These are phyloP conservation scores for Lasioglossum figueresi DNA, from an alignment of 2,888 invertebrate genomes.

Conservation along the genomic window DNA sequence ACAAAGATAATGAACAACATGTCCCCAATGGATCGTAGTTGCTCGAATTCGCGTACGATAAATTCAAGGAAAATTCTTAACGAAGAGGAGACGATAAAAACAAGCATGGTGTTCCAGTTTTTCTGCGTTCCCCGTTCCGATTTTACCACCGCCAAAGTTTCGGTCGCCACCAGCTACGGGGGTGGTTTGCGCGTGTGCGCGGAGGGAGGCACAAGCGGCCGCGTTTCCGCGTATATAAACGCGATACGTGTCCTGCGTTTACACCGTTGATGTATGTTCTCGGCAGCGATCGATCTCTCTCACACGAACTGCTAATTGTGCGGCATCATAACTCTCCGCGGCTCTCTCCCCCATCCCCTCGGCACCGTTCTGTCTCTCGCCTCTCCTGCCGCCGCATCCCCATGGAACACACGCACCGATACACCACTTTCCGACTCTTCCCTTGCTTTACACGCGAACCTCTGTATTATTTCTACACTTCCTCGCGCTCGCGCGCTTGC, in stretches of 20 bases:
- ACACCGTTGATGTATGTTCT: conserved; percentile 83
- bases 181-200: conserved; percentile 26
- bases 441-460: conserved; percentile 48
- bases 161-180: conserved; percentile 6
- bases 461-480: conserved; percentile 55
- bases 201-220: conserved; percentile 52
- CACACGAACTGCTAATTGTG: conserved; percentile 84
- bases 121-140: neutral
- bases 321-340: conserved; percentile 83
- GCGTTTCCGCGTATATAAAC: conserved; percentile 67
- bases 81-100: neutral
- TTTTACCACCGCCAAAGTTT: conserved; percentile 4
- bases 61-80: neutral
- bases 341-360: conserved; percentile 58
- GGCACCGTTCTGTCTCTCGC: neutral
- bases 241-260: conserved; percentile 78
- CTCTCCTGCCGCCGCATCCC: conserved; percentile 34
- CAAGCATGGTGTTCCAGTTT: conserved; percentile 13
- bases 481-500: conserved; percentile 44
- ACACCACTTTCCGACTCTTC: conserved; percentile 52
- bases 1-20: neutral
- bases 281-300: conserved; percentile 83
- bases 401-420: conserved; percentile 41
- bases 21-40: neutral
- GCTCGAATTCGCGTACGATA: neutral